A percentile compares a stretch with the other conserved stretches of the same genome.
These are phyloP conservation scores for Pangasianodon hypophthalmus DNA, from an alignment of 2,113 vertebrate genomes.

Conservation along the genomic window DNA sequence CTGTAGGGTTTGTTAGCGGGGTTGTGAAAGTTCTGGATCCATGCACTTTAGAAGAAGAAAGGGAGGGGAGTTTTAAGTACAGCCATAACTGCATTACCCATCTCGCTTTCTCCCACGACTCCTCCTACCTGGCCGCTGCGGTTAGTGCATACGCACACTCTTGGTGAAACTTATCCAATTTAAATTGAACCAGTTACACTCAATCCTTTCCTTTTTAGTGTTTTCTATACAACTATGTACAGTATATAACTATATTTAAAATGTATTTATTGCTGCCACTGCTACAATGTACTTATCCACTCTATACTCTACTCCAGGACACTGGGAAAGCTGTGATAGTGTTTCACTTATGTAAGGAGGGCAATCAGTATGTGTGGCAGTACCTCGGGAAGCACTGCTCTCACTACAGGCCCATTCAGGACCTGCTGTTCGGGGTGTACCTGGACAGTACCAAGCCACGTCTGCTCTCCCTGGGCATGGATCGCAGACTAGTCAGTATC, in stretches of 20 bases:
- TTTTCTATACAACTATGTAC: neutral
- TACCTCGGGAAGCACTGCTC: conserved; percentile 81
- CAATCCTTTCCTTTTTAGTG: neutral
- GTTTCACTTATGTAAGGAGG: conserved; percentile 62
- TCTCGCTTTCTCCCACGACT: conserved; percentile 85
- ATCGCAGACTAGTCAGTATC: conserved; percentile 81
- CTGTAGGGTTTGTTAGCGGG: conserved; percentile 83
- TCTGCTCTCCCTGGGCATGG: conserved; percentile 88
- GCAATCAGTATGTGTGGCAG: conserved; percentile 71
- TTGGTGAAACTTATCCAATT: neutral
- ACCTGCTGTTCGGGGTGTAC: conserved; percentile 85
- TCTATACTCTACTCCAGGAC: conserved; percentile 72
- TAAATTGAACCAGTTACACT: neutral
- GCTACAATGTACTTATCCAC: too few species aligned
- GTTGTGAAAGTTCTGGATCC: conserved; percentile 81
- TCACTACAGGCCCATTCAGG: conserved; percentile 85
- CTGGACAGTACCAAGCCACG: conserved; percentile 77
- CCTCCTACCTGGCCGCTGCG: conserved; percentile 84
- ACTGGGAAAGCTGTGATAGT: conserved; percentile 78
- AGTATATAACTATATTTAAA: neutral
- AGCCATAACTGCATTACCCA: conserved; percentile 76
- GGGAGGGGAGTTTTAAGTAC: conserved; percentile 72
- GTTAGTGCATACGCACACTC: conserved; percentile 72
- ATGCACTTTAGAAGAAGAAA: conserved; percentile 75
- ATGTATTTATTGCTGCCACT: neutral